These are phyloP conservation scores for Malurus splendens DNA, from an alignment of 2,797 vertebrate genomes.

Conservation along the genomic window DNA sequence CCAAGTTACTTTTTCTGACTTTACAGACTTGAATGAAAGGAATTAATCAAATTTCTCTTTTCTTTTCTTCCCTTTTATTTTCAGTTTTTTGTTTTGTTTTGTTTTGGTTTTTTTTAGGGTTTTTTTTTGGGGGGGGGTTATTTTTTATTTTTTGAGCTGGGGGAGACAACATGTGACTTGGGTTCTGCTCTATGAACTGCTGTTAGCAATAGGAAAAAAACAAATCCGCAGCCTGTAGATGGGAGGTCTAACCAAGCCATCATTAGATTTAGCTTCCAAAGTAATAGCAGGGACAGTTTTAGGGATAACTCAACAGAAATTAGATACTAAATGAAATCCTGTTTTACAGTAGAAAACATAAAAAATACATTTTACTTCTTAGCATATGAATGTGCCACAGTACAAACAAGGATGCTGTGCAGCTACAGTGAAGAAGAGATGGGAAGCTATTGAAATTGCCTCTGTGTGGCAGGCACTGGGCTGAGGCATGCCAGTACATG, in stretches of 20 bases:
- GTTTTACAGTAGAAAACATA: background rate
- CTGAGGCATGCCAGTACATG: accelerated
- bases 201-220: background rate
- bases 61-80: background rate
- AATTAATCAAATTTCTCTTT: background rate
- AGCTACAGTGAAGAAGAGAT: background rate
- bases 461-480: background rate
- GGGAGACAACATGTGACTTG: background rate
- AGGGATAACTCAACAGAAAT: background rate
- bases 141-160: background rate
- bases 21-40: background rate
- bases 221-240: background rate
- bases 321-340: background rate
- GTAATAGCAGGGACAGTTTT: background rate
- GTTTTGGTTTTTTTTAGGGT: too few relatives aligned
- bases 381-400: background rate
- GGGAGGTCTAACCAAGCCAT: background rate
- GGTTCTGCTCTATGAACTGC: background rate
- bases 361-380: background rate
- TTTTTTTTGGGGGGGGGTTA: background rate
- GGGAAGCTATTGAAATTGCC: background rate
- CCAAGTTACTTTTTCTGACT: background rate
- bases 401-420: background rate
- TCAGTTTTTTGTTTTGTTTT: too few relatives aligned
- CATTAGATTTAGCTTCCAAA: background rate